These are phyloP conservation scores for Erithacus rubecula DNA, from an alignment of 2,797 vertebrate genomes.

Conservation along the genomic window DNA sequence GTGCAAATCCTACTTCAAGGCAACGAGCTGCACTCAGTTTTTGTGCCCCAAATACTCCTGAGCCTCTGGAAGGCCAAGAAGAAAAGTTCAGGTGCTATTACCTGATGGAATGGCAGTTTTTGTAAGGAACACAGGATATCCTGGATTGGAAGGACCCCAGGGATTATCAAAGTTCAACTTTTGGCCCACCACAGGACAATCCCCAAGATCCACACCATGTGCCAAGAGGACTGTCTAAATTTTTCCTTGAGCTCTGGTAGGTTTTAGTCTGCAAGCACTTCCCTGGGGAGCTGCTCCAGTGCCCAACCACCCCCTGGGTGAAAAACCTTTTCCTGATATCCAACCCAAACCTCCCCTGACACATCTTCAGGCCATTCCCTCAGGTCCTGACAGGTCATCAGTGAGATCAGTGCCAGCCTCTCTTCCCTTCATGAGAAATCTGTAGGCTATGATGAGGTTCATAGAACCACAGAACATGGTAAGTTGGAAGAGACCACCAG, in stretches of 20 bases:
- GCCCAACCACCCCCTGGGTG: not conserved
- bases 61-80: not conserved
- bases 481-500: no score
- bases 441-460: accelerated
- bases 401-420: not conserved
- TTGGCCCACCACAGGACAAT: no score
- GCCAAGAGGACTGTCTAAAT: not conserved
- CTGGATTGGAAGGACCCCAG: not conserved
- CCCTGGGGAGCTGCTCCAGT: not conserved
- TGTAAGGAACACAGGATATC: not conserved
- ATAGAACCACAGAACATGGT: not conserved
- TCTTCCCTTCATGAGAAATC: not conserved
- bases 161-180: not conserved
- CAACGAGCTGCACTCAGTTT: accelerated
- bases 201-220: accelerated
- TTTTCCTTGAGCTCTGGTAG: not conserved
- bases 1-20: not conserved
- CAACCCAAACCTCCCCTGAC: not conserved
- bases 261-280: accelerated
- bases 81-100: not conserved
- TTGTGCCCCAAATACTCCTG: not conserved
- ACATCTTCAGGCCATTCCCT: not conserved
- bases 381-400: no score
- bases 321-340: not conserved
- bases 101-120: not conserved